phyloP scores from a whole-genome alignment of 2,888 invertebrate species.

The Ephialtes manifestator region DNA sequence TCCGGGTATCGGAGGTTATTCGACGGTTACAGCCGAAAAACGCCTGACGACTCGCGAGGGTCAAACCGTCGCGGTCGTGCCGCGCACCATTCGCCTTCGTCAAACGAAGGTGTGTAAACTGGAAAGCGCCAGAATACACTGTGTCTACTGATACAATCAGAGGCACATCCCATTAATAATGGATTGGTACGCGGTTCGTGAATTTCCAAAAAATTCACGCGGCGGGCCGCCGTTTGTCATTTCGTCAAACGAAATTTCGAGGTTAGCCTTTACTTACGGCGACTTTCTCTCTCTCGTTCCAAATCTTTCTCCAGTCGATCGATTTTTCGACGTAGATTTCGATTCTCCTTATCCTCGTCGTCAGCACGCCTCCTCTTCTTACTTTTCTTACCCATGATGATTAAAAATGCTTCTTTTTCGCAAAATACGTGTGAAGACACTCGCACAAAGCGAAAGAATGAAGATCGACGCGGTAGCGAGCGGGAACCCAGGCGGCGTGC shows the following conservation, averaged over 20 bases:
- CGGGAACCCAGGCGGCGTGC: too few relatives aligned
- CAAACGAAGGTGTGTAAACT: slow-evolving; percentile 43
- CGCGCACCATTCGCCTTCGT: slow-evolving; percentile 1
- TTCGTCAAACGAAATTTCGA: background rate
- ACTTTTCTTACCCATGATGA: too few relatives aligned
- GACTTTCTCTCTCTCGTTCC: background rate
- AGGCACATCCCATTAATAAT: slow-evolving; percentile 17
- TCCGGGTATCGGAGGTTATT: too few relatives aligned
- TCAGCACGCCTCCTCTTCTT: too few relatives aligned
- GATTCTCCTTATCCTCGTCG: too few relatives aligned
- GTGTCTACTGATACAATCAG: slow-evolving; percentile 35
- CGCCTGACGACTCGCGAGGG: background rate
- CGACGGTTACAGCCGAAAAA: background rate
- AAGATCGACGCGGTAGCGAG: too few relatives aligned
- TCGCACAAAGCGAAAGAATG: too few relatives aligned
- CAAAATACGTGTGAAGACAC: too few relatives aligned
- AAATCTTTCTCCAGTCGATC: slow-evolving; percentile 4
- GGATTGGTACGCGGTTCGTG: slow-evolving; percentile 16
- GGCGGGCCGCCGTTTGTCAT: too few relatives aligned
- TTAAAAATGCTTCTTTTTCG: too few relatives aligned
- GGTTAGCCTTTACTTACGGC: slow-evolving; percentile 42
- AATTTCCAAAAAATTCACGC: background rate
- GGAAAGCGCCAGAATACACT: slow-evolving; percentile 34
- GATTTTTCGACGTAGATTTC: slow-evolving; percentile 7
- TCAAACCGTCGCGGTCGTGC: slow-evolving; percentile 3